Conservation (phyloP, 2,797 vertebrate genomes). For the Simalia tracyae region DNA sequence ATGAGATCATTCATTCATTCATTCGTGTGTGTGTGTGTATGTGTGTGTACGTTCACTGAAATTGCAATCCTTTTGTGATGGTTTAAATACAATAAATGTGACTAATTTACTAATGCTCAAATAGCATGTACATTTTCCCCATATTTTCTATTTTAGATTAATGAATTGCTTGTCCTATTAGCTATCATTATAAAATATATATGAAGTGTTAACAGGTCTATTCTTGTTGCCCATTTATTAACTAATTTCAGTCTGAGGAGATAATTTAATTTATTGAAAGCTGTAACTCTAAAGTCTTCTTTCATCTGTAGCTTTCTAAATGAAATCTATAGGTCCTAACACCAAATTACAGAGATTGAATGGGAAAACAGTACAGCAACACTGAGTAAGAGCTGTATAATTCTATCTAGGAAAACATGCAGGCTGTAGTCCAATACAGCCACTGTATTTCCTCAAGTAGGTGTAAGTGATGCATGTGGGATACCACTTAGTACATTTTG, state of each 20-base stretch:
- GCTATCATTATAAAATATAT: constrained; percentile 31
- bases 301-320: neutral
- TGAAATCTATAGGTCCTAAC: neutral
- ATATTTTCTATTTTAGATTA: constrained; percentile 24
- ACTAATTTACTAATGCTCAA: constrained; percentile 54
- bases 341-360: neutral
- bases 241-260: constrained; percentile 18
- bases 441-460: neutral
- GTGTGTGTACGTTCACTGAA: constrained; percentile 37
- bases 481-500: neutral
- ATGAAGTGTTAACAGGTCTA: constrained; percentile 20
- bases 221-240: constrained; percentile 24
- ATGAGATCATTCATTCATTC: constrained; percentile 52
- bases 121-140: constrained; percentile 41
- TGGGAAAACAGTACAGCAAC: neutral
- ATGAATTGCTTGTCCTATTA: constrained; percentile 37
- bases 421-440: neutral
- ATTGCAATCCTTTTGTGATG: constrained; percentile 23
- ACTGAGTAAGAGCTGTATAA: neutral
- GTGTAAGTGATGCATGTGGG: neutral
- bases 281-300: neutral
- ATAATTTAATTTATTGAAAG: constrained; percentile 35
- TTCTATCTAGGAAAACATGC: neutral
- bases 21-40: neutral
- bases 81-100: constrained; percentile 56